Conservation (phyloP, 2,888 invertebrate genomes). For the Heliconius aoede region DNA sequence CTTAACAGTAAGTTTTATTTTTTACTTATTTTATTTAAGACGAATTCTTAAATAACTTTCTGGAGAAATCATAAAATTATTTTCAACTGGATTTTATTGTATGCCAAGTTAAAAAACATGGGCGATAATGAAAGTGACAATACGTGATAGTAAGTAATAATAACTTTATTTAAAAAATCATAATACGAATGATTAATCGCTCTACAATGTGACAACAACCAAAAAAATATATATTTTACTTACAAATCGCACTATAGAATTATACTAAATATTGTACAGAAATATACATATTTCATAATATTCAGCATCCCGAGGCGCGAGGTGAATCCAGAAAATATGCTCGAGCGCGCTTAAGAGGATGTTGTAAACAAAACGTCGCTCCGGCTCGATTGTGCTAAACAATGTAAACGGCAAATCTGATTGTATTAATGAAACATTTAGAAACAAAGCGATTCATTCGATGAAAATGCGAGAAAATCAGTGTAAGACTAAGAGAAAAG, state of each 20-base stretch:
- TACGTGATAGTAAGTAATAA: too few species aligned
- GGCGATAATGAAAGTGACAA: too few species aligned
- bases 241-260: not conserved
- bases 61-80: too few species aligned
- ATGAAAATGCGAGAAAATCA: not conserved
- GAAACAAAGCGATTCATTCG: constrained; percentile 1
- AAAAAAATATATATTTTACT: not conserved
- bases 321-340: not conserved
- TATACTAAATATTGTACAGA: not conserved
- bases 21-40: too few species aligned
- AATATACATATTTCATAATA: not conserved
- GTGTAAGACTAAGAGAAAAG: not conserved
- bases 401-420: constrained; percentile 26
- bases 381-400: constrained; percentile 15
- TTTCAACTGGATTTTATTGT: too few species aligned
- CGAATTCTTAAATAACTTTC: too few species aligned
- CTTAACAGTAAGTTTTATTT: too few species aligned
- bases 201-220: not conserved
- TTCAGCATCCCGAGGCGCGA: not conserved
- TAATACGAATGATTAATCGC: not conserved
- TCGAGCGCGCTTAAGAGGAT: constrained; percentile 2
- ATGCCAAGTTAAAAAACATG: not conserved
- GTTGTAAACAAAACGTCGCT: constrained; percentile 11
- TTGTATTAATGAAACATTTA: constrained; percentile 17
- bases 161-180: too few species aligned